These are phyloP conservation scores for Pantherophis guttatus DNA, from an alignment of 2,113 vertebrate genomes.

Conservation along the genomic window DNA sequence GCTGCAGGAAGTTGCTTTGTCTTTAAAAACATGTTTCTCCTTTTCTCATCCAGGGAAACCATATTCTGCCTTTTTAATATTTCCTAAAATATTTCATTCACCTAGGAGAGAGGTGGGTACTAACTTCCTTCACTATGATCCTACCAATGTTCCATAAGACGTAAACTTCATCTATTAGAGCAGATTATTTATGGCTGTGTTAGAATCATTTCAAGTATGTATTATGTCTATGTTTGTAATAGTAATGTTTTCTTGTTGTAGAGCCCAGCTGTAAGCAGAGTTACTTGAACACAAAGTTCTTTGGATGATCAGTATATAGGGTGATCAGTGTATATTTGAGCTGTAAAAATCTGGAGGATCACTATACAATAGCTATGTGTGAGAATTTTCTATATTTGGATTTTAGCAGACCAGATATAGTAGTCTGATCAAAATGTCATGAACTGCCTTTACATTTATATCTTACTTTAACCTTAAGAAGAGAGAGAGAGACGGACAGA, in stretches of 20 bases:
- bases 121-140: too few species aligned
- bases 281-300: neutral
- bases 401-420: neutral
- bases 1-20: too few species aligned
- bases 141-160: neutral
- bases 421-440: neutral
- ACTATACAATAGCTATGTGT: neutral
- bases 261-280: neutral
- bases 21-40: too few species aligned
- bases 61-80: too few species aligned
- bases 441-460: neutral
- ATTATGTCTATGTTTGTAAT: neutral
- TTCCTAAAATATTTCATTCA: too few species aligned
- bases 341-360: neutral
- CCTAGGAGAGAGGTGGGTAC: too few species aligned
- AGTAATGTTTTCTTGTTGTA: neutral
- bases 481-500: neutral
- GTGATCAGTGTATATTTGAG: neutral
- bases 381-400: neutral
- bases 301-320: too few species aligned
- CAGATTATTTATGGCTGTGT: neutral
- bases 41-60: too few species aligned
- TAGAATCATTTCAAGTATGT: neutral
- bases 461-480: neutral
- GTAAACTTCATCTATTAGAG: neutral